Evolutionary conservation across 2,888 invertebrate species (phyloP).

Genomic region (Eubasilissa splendida): DNA sequence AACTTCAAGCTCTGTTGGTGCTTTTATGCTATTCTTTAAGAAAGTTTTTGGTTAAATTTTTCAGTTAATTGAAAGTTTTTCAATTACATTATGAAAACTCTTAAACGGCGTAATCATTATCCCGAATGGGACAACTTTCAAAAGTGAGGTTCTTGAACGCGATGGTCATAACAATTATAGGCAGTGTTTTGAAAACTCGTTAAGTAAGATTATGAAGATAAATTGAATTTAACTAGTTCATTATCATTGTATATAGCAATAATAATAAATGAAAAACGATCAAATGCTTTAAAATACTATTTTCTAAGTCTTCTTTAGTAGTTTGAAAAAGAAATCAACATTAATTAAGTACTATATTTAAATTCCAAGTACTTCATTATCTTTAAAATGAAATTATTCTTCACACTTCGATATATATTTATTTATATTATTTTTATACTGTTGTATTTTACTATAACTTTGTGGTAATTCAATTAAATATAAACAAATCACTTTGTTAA

Average conservation of each 20-base stretch:
- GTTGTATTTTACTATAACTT: no score
- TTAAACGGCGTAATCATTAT: background rate
- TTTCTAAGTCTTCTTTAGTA: no score
- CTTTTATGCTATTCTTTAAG: background rate
- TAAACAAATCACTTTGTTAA: no score
- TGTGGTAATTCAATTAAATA: no score
- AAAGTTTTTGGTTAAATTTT: slow-evolving; percentile 12
- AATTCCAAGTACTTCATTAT: no score
- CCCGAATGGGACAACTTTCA: slow-evolving; percentile 10
- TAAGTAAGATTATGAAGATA: background rate
- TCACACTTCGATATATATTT: no score
- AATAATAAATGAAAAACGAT: no score
- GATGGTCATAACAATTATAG: background rate
- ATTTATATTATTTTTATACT: no score
- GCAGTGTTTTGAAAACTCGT: background rate
- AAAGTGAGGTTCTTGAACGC: background rate
- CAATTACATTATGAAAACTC: slow-evolving; percentile 8
- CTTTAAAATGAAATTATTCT: no score
- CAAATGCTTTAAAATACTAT: no score
- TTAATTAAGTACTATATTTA: no score
- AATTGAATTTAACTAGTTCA: background rate
- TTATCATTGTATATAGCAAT: background rate
- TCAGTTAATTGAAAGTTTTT: slow-evolving; percentile 27
- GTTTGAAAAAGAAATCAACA: no score
- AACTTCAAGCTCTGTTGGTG: background rate